Conservation (phyloP, 2,797 vertebrate genomes). For the Xiphophorus birchmanni region DNA sequence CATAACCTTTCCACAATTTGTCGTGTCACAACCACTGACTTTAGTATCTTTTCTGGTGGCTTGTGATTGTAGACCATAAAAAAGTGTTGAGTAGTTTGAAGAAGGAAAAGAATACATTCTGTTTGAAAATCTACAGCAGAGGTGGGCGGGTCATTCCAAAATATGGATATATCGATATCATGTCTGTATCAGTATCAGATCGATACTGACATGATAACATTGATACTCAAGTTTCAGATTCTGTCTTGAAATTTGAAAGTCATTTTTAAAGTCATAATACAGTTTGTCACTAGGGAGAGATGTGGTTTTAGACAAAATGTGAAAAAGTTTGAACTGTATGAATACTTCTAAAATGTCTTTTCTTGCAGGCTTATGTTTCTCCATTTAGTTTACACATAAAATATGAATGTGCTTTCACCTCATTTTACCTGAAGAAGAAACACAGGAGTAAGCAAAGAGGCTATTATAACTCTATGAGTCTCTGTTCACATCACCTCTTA, state of each 20-base stretch:
- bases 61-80: neutral
- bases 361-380: constrained; percentile 34
- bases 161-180: too few species aligned
- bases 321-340: neutral
- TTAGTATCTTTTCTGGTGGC: neutral
- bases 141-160: too few species aligned
- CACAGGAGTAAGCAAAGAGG: constrained; percentile 40
- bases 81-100: neutral
- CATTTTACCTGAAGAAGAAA: constrained; percentile 34
- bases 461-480: constrained; percentile 27
- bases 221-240: too few species aligned
- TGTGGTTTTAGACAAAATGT: neutral
- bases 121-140: too few species aligned
- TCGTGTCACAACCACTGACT: neutral
- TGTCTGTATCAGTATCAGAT: too few species aligned
- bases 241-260: too few species aligned
- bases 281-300: neutral
- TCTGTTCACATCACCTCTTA: constrained; percentile 41
- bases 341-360: constrained; percentile 3
- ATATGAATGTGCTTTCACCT: constrained; percentile 24
- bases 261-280: neutral
- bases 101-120: neutral
- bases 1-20: neutral
- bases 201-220: too few species aligned
- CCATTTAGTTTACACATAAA: constrained; percentile 23